Conservation (phyloP, 2,113 vertebrate species). For the Perca flavescens region DNA sequence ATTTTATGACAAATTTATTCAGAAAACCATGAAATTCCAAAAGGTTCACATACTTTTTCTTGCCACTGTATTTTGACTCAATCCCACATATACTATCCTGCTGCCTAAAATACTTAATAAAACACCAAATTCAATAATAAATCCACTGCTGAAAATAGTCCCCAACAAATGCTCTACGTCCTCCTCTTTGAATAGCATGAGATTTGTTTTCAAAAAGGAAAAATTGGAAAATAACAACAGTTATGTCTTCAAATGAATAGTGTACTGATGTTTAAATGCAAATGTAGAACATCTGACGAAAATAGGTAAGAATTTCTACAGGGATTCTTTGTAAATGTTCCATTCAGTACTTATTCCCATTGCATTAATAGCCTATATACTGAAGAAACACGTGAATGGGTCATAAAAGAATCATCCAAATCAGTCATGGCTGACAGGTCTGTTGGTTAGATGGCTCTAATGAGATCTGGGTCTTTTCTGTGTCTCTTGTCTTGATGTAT, state of each 20-base stretch:
- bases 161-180: not conserved
- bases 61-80: not conserved
- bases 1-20: too few species aligned
- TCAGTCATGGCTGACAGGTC: conserved; percentile 1
- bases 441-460: not conserved
- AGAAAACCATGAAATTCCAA: too few species aligned
- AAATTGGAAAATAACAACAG: not conserved
- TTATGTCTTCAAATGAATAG: not conserved
- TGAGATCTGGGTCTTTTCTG: conserved; percentile 22
- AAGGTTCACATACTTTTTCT: too few species aligned
- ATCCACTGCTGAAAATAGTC: not conserved
- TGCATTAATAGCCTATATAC: too few species aligned
- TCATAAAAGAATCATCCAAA: not conserved
- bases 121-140: not conserved
- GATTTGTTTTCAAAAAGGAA: not conserved
- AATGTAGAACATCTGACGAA: not conserved
- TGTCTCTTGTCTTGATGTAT: conserved; percentile 23
- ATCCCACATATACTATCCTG: not conserved
- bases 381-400: not conserved
- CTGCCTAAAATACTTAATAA: not conserved
- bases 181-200: not conserved
- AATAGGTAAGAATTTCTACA: not conserved
- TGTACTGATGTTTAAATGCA: not conserved
- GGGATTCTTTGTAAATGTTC: not conserved
- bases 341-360: not conserved